These are phyloP conservation scores for Umimayanthus chanpuru DNA, from an alignment of 92 coral and sea anemone genomes.

Conservation along the genomic window DNA sequence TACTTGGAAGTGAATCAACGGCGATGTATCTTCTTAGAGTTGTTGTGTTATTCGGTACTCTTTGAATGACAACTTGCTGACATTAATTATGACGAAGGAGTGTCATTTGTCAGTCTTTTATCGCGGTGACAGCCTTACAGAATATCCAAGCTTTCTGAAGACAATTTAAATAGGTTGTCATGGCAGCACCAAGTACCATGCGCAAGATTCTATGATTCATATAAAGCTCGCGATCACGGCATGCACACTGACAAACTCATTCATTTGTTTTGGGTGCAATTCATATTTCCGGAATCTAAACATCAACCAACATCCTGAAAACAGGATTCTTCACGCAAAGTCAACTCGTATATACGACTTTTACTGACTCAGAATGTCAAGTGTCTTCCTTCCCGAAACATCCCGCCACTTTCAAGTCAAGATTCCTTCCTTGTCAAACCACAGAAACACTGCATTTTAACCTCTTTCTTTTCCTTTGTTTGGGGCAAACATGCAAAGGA, in stretches of 20 bases:
- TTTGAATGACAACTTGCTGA: conserved; percentile 24
- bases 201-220: background rate
- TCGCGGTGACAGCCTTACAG: background rate
- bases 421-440: conserved; percentile 1
- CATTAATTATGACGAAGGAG: conserved; percentile 26
- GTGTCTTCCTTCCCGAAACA: background rate
- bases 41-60: background rate
- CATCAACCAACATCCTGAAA: conserved; percentile 8
- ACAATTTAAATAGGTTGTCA: conserved; percentile 15
- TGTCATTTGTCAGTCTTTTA: conserved; percentile 20
- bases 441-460: conserved; percentile 14
- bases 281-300: conserved; percentile 37
- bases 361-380: background rate
- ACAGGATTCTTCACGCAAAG: conserved; percentile 6
- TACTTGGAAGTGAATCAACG: background rate
- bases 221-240: background rate
- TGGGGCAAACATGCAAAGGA: background rate
- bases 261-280: conserved; percentile 47
- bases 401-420: background rate
- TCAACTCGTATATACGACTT: background rate
- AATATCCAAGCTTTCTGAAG: background rate
- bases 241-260: background rate
- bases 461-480: conserved; percentile 5
- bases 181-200: background rate
- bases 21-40: background rate